A percentile compares a stretch with the other conserved stretches of the same genome.
phyloP scores from a whole-genome alignment of 2,888 invertebrate species.

The Diarsia dahlii region DNA sequence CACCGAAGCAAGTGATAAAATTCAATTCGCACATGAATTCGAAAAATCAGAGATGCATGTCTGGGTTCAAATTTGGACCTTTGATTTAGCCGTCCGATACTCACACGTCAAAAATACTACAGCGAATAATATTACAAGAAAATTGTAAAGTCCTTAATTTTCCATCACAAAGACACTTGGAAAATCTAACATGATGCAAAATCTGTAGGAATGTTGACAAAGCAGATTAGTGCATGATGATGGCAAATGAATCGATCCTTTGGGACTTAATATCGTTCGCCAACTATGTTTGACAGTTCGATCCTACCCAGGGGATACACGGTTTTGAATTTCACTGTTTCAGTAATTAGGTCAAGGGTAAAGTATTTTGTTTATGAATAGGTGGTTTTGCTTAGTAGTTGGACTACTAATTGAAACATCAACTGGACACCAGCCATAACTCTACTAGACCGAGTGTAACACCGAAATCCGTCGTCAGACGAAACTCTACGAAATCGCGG shows the following conservation, averaged over 20 bases:
- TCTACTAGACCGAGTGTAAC: too few relatives aligned
- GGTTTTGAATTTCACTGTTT: slow-evolving; percentile 9
- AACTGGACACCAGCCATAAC: neutral
- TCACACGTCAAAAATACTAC: neutral
- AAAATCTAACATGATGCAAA: neutral
- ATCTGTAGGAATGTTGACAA: slow-evolving; percentile 2
- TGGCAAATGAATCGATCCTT: slow-evolving; percentile 17
- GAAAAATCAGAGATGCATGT: too few relatives aligned
- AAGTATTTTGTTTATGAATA: slow-evolving; percentile 4
- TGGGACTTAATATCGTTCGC: slow-evolving; percentile 12
- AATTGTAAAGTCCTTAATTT: neutral
- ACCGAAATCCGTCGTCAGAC: too few relatives aligned
- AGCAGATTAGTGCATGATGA: neutral
- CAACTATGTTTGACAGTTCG: slow-evolving; percentile 14
- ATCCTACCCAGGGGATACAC: neutral
- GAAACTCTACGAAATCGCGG: too few relatives aligned
- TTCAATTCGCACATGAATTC: too few relatives aligned
- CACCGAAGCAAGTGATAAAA: too few relatives aligned
- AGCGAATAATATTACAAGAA: neutral
- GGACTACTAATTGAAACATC: neutral
- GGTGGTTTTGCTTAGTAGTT: neutral
- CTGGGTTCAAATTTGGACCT: too few relatives aligned
- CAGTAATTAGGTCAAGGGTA: slow-evolving; percentile 14
- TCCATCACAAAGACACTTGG: neutral
- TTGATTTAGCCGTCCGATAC: too few relatives aligned